Percentiles rank a stretch among this genome's conserved stretches.
phyloP scores from a whole-genome alignment of 2,113 vertebrate species.

The Arizona elegans region DNA sequence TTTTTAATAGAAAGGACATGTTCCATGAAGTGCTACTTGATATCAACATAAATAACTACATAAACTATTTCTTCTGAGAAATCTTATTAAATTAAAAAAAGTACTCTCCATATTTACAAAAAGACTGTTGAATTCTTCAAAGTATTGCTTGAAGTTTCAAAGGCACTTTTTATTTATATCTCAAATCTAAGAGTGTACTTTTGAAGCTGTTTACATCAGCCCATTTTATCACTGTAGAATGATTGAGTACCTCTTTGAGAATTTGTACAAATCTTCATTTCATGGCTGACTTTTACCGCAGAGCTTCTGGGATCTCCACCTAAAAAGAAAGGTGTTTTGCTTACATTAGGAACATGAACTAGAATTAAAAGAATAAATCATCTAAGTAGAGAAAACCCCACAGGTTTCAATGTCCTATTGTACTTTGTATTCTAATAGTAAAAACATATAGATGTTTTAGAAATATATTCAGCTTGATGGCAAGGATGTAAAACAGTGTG shows the following conservation, averaged over 20 bases:
- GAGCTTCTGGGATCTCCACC: constrained; percentile 78
- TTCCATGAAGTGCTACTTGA: constrained; percentile 50
- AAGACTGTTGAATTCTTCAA: constrained; percentile 53
- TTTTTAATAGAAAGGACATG: constrained; percentile 57
- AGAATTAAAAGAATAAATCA: background rate
- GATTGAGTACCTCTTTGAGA: constrained; percentile 33
- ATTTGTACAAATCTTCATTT: constrained; percentile 10
- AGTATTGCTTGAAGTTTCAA: constrained; percentile 51
- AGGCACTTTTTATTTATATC: constrained; percentile 33
- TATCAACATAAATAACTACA: constrained; percentile 61
- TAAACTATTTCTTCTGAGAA: constrained; percentile 62
- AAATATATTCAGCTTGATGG: background rate
- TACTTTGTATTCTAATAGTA: background rate
- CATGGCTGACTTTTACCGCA: constrained; percentile 63
- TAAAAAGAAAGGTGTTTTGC: constrained; percentile 50
- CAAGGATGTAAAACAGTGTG: background rate
- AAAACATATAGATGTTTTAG: background rate
- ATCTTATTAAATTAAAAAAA: constrained; percentile 71
- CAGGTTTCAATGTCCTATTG: background rate
- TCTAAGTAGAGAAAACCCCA: background rate
- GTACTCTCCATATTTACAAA: constrained; percentile 78
- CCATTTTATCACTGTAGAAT: constrained; percentile 43
- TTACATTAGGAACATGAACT: constrained; percentile 30
- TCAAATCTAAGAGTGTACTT: constrained; percentile 46
- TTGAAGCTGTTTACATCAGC: constrained; percentile 56